phyloP scores from a whole-genome alignment of 2,113 vertebrate genomes.

The Platysteira castanea region DNA sequence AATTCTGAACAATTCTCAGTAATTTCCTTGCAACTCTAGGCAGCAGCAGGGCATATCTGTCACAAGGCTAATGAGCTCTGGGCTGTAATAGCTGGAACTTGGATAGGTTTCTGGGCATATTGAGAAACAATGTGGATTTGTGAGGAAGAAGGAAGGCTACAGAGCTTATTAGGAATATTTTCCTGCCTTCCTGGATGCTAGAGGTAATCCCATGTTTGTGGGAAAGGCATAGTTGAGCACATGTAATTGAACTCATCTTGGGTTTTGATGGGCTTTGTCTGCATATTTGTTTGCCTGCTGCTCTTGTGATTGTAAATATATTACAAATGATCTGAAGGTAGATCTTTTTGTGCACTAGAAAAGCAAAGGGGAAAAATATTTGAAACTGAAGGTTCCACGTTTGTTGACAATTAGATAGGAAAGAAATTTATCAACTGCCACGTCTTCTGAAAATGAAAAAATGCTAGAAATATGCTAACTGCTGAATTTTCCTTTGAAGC shows the following conservation, averaged over 20 bases:
- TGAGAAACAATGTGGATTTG: neutral
- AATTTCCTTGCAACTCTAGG: neutral
- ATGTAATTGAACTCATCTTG: neutral
- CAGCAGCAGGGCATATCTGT: neutral
- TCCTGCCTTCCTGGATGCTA: neutral
- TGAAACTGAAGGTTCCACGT: neutral
- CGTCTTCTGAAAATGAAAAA: neutral
- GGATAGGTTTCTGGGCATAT: neutral
- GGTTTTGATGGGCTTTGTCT: neutral
- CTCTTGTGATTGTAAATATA: neutral
- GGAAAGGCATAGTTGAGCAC: neutral
- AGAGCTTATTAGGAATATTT: neutral
- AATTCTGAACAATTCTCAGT: neutral
- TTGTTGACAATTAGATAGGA: neutral
- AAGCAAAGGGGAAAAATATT: neutral
- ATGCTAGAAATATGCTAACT: neutral
- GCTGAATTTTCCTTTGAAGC: neutral
- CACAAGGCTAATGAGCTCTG: neutral
- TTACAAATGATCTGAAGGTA: neutral
- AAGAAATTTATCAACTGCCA: neutral
- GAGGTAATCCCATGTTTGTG: neutral
- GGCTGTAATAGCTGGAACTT: neutral
- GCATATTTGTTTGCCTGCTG: neutral
- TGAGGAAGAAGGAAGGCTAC: neutral
- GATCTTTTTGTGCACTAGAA: neutral